A percentile compares a stretch with the other conserved stretches of the same genome.
phyloP scores from a whole-genome alignment of 1,140 invertebrate species.

The Calycopis cecrops region DNA sequence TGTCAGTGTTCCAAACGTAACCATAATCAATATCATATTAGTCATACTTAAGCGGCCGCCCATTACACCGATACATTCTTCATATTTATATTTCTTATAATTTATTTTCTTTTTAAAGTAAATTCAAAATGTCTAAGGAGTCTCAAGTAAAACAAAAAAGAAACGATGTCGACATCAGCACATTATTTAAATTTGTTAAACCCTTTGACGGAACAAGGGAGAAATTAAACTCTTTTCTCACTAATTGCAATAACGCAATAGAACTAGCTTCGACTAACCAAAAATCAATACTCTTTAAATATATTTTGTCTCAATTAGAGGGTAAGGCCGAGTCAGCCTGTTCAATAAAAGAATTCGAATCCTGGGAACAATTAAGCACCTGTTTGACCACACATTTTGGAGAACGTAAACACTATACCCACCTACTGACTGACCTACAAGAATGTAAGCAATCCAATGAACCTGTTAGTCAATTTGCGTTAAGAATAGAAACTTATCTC shows the following conservation, averaged over 20 bases:
- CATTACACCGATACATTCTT: neutral
- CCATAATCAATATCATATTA: neutral
- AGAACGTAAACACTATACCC: no score
- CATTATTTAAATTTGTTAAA: conserved; percentile 10
- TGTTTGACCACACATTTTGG: conserved; percentile 25
- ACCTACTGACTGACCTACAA: no score
- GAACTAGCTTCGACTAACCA: neutral
- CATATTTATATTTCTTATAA: neutral
- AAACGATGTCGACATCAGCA: neutral
- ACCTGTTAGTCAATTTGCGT: conserved; percentile 18
- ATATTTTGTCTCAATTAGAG: conserved; percentile 20
- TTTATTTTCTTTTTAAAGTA: neutral
- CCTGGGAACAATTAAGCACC: conserved; percentile 24
- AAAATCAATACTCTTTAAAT: conserved; percentile 21
- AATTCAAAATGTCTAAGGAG: neutral
- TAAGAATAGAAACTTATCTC: conserved; percentile 20
- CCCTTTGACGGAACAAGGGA: conserved; percentile 13
- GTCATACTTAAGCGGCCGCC: neutral
- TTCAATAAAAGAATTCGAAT: conserved; percentile 25
- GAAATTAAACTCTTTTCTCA: conserved; percentile 17
- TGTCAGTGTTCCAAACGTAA: neutral
- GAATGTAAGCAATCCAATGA: conserved; percentile 19
- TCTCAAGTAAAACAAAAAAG: neutral
- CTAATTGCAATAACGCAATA: conserved; percentile 13
- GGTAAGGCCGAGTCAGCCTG: no score